These are phyloP conservation scores for Henricia sp. DNA, from an alignment of 53 echinoderm and acorn worm species.

Conservation along the genomic window DNA sequence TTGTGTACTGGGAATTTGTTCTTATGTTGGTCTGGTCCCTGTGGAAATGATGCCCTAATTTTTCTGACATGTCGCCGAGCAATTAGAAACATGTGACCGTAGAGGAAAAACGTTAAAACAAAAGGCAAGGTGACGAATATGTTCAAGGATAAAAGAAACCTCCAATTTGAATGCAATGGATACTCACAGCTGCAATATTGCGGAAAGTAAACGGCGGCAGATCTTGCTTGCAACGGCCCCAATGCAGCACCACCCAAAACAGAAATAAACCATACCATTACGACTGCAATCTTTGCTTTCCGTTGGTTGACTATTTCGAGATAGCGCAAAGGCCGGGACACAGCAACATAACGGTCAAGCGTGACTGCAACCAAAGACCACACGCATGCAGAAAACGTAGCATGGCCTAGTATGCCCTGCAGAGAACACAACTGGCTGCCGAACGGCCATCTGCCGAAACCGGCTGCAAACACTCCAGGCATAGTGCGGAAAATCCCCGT, in stretches of 20 bases:
- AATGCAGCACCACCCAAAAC: neutral
- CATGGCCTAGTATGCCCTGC: neutral
- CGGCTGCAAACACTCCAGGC: neutral
- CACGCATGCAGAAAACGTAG: neutral
- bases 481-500: neutral
- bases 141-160: neutral
- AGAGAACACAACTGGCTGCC: neutral
- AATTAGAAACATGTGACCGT: neutral
- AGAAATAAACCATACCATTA: neutral
- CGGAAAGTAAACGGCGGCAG: neutral
- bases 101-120: neutral
- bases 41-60: neutral
- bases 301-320: neutral
- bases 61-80: constrained; percentile 15
- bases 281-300: neutral
- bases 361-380: neutral
- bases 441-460: constrained; percentile 26
- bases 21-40: neutral
- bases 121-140: neutral
- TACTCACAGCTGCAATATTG: constrained; percentile 3
- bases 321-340: constrained; percentile 5
- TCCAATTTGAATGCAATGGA: too few relatives aligned
- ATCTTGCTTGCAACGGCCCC: neutral
- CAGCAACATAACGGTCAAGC: neutral
- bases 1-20: neutral